phyloP scores from a whole-genome alignment of 2,888 invertebrate species.

The Pseudanteris insignis region DNA sequence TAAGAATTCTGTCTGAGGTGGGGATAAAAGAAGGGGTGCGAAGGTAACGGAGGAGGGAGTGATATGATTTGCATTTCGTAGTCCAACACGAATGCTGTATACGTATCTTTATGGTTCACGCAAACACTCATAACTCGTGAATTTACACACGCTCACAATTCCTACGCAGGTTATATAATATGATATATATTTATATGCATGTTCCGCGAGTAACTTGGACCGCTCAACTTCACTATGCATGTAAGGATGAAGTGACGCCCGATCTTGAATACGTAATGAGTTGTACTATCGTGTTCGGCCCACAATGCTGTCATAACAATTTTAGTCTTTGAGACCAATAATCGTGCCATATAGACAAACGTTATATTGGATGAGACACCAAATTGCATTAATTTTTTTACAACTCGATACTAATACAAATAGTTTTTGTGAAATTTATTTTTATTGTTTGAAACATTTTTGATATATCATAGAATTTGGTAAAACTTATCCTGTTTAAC shows the following conservation, averaged over 20 bases:
- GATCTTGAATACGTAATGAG: conserved; percentile 58
- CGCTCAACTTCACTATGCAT: conserved; percentile 35
- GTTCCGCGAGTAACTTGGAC: conserved; percentile 18
- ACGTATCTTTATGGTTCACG: conserved; percentile 45
- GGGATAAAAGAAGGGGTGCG: conserved; percentile 23
- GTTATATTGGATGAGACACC: conserved; percentile 27
- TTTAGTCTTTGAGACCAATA: no score
- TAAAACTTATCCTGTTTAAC: no score
- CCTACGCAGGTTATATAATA: conserved; percentile 29
- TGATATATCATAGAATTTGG: no score
- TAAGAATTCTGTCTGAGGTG: conserved; percentile 38
- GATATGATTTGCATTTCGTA: conserved; percentile 62
- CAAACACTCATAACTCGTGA: conserved; percentile 34
- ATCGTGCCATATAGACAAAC: no score
- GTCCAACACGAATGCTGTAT: conserved; percentile 48
- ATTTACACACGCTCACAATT: conserved; percentile 16
- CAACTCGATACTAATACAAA: no score
- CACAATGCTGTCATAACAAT: conserved; percentile 38
- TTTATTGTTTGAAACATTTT: no score
- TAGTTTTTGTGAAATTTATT: no score
- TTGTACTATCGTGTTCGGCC: conserved; percentile 35
- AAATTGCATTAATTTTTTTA: no score
- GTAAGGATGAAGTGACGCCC: conserved; percentile 50
- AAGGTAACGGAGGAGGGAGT: conserved; percentile 43
- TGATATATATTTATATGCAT: conserved; percentile 14